phyloP scores from a whole-genome alignment of 1,140 invertebrate genomes.

The Nautilus pompilius region DNA sequence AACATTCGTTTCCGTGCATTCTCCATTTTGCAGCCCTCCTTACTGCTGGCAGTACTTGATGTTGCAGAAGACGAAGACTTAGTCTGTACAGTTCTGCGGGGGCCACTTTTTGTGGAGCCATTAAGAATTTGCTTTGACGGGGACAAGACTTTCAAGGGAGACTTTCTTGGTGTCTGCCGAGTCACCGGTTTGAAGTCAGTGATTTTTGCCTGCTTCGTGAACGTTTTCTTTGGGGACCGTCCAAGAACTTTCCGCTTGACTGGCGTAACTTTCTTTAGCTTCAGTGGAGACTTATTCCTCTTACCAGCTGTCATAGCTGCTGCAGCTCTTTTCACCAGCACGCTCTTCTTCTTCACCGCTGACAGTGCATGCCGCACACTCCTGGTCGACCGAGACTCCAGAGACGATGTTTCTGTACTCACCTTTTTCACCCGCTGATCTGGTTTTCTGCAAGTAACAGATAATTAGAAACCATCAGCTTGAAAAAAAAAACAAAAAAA shows the following conservation, averaged over 20 bases:
- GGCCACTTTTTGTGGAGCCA: constrained; percentile 10
- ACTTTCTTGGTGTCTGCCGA: constrained; percentile 6
- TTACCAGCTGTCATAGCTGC: background rate
- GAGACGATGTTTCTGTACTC: background rate
- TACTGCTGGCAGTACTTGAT: background rate
- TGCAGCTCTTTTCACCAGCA: background rate
- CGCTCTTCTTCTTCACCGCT: background rate
- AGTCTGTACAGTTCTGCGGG: background rate
- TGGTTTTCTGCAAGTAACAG: background rate
- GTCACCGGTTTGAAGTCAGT: constrained; percentile 18
- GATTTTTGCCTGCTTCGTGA: constrained; percentile 26
- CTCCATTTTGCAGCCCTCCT: constrained; percentile 5
- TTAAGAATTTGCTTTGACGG: constrained; percentile 7
- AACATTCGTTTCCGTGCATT: constrained; percentile 3
- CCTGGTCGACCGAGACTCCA: background rate
- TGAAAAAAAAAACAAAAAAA: background rate
- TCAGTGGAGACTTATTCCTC: background rate
- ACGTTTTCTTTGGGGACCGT: constrained; percentile 9
- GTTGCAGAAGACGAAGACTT: background rate
- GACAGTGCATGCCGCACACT: background rate
- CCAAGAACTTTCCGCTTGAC: no score
- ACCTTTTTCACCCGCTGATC: background rate
- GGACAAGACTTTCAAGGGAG: constrained; percentile 9
- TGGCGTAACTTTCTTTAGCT: constrained; percentile 7
- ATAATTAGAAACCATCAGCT: background rate